phyloP scores from a whole-genome alignment of 2,888 invertebrate species.

The Adineta ricciae region DNA sequence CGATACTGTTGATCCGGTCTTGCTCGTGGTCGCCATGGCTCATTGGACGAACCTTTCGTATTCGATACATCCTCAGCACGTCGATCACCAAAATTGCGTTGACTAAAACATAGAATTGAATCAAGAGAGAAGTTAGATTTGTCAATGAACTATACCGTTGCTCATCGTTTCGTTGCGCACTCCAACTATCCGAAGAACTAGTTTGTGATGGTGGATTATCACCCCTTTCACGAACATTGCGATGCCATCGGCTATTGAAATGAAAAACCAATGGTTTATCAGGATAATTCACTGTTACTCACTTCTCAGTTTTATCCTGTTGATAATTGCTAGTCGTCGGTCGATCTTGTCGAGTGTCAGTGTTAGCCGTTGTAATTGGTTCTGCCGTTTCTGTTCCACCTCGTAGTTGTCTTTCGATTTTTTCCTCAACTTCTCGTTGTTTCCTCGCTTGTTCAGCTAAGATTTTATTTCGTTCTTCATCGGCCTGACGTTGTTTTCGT shows the following conservation, averaged over 20 bases:
- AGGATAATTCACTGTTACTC: neutral
- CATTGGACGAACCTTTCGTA: neutral
- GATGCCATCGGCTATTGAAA: neutral
- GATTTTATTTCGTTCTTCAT: constrained; percentile 24
- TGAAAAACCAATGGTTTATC: neutral
- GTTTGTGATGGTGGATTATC: neutral
- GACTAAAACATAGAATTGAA: neutral
- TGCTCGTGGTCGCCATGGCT: neutral
- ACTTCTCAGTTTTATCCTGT: neutral
- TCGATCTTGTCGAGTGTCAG: neutral
- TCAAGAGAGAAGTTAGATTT: neutral
- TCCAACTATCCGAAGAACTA: neutral
- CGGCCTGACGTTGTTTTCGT: neutral
- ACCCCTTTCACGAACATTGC: neutral
- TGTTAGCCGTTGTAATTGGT: neutral
- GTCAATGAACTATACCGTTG: neutral
- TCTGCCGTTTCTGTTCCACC: neutral
- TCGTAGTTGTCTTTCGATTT: constrained; percentile 21
- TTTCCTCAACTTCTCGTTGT: constrained; percentile 26
- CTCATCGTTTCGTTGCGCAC: neutral
- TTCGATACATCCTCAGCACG: neutral
- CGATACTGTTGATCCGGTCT: neutral
- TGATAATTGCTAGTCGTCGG: neutral
- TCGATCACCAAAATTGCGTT: neutral
- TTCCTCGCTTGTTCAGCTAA: constrained; percentile 24